Evolutionary conservation across 2,888 invertebrate genomes (phyloP), one percentile per base, ranked within the genome.

Genomic region (Carterocephalus palaemon): DNA sequence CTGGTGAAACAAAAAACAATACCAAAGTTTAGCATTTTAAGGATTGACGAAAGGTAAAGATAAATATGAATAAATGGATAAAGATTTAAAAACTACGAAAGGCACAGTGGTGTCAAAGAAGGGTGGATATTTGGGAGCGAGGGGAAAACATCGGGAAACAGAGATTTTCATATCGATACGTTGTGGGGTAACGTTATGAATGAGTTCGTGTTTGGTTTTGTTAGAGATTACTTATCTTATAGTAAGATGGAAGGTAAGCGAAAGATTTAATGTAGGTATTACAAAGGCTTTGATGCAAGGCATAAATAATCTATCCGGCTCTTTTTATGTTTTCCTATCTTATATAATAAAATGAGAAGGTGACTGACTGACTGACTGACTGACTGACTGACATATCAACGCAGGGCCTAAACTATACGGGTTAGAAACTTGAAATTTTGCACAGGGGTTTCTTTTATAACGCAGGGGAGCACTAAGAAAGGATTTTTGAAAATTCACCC

Each of bases 1-100:
- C 9, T 19, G 19, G n/a, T 17, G 19, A 23, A 26, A 17, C 17
- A 26, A 37, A 17, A 38, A 38, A 19, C 10, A n/a, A n/a, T n/a
- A n/a, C n/a, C n/a, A n/a, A n/a, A n/a, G n/a, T n/a, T 60, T 59
- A 51, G 56, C 53, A 46, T 58, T 48, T 59, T 61, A 64, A 58
- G 62, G 64, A 61, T 62, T 56, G 62, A 52, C 67, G 70, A 71
- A 60, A 75, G 72, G 74, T 74, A 73, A 65, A 66, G 54, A 9
- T 45, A 54, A 29, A 15, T 29, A 7, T 52, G 53, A 64, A 62
- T 63, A 68, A 66, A 73, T 66, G 64, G 60, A 47, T 52, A 57
- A 12, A 38, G 16, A 38, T 34, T 28, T 38, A 52, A 59, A 52
- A 59, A 57, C 56, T 57, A 60, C 62, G 67, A 65, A 72, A 69